Evolutionary conservation across 2,113 vertebrate species (phyloP), one percentile per base, ranked within the genome.

Genomic region (Neolamprologus sp.): DNA sequence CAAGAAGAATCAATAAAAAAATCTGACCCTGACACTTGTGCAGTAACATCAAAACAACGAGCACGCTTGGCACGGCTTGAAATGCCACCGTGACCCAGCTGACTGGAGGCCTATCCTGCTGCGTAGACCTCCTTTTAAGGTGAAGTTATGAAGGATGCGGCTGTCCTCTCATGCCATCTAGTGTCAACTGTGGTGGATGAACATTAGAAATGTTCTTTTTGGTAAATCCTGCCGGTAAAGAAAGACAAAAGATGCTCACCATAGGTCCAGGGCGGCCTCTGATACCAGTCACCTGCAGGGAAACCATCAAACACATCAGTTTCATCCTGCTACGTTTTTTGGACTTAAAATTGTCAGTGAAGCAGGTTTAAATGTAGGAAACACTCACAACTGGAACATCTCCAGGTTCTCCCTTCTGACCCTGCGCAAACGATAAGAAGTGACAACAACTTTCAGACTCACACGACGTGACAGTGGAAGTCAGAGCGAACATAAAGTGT

Each of bases 321-420:
- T 37, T 89, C 4, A 63, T 23, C 2, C 28, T 10, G 21, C 6
- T 16, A 49, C 8, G 4, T 31, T 2, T 9, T 16, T 2, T 53
- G 2, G 2, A 6, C 1, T 51, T 51, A 9, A 19, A 47, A 1
- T 5, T 0, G 9, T 47, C n/a, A 49, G 11, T 12, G 1, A 65
- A 7, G 11, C 4, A 42, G 6, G 11, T 53, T 82, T 5, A 35
- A 3, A 45, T 17, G 9, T 13, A 35, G 3, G 2, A 40, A 17
- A 53, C 40, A 97, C 97, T 97, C 96, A 99, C 99, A 87, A 95
- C 53, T 88, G 98, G 99, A 42, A 99, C 98, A 85, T 98, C 94
- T 86, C 99, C 99, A 21, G 99, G 98, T 90, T 99, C 99, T 93
- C 99, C 99, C 94, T 99, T 99, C 95, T 98, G 97, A 88, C 98